Conservation (phyloP, 2,888 invertebrate genomes). For the Opisthograptis luteolata region DNA sequence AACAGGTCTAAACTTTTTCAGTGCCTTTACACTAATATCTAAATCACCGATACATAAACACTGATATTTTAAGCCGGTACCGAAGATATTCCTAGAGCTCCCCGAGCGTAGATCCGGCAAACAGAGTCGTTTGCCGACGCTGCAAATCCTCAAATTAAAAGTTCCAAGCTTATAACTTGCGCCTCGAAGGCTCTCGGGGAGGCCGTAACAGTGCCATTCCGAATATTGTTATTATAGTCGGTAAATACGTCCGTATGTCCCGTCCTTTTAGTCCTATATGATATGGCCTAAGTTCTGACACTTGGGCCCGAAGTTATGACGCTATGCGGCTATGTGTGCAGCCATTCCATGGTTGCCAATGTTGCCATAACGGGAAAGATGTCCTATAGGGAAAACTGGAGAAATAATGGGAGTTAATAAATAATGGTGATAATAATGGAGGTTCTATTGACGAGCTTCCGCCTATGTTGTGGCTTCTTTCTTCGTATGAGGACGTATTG, state of each 20-base stretch:
- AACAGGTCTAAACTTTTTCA: no score
- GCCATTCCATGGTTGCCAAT: constrained; percentile 15
- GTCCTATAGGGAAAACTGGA: constrained; percentile 19
- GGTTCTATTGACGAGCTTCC: constrained; percentile 20
- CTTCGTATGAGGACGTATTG: constrained; percentile 9
- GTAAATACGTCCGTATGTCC: constrained; percentile 35
- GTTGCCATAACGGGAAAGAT: constrained; percentile 21
- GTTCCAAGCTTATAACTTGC: constrained; percentile 23
- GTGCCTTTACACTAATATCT: no score
- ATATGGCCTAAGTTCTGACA: constrained; percentile 35
- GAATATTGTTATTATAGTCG: constrained; percentile 34
- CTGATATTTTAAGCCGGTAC: not conserved
- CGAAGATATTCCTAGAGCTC: not conserved
- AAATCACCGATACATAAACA: no score
- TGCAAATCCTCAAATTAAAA: constrained; percentile 24
- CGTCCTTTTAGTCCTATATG: constrained; percentile 24
- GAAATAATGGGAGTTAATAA: constrained; percentile 27
- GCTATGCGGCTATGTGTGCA: constrained; percentile 22
- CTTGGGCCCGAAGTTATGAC: constrained; percentile 27
- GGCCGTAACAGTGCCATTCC: constrained; percentile 21
- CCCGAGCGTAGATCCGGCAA: constrained; percentile 1
- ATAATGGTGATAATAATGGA: constrained; percentile 22
- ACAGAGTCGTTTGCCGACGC: constrained; percentile 21
- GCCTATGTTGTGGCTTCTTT: constrained; percentile 8
- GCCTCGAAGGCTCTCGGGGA: constrained; percentile 8